These are phyloP conservation scores for Bufo gargarizans DNA, from an alignment of 2,113 vertebrate species.

Conservation along the genomic window DNA sequence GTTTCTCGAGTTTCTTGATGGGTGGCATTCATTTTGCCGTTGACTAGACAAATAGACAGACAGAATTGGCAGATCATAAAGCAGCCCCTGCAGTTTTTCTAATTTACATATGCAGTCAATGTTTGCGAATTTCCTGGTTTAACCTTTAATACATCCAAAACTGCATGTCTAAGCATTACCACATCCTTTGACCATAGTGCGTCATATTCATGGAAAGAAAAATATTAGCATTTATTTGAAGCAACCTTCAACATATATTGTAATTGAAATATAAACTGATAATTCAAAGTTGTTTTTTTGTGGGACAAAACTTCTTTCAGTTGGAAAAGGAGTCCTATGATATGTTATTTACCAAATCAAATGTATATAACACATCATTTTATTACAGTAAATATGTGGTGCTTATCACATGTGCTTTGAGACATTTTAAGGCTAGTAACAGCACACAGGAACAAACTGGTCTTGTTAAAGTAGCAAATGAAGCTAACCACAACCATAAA, in stretches of 20 bases:
- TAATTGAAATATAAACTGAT: neutral
- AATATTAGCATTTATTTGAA: neutral
- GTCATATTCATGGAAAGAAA: slow-evolving; percentile 20
- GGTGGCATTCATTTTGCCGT: neutral
- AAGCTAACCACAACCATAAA: neutral
- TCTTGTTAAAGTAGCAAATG: neutral
- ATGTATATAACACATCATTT: neutral
- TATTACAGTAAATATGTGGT: neutral
- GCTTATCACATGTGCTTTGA: neutral
- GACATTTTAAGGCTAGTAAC: neutral
- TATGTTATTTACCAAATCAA: neutral
- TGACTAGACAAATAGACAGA: too few relatives aligned
- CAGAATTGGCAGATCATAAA: neutral
- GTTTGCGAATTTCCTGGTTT: neutral
- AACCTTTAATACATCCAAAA: neutral
- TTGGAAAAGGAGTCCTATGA: too few relatives aligned
- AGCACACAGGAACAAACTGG: neutral
- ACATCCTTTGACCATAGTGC: slow-evolving; percentile 15
- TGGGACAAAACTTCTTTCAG: too few relatives aligned
- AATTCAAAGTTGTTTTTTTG: neutral
- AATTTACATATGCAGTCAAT: neutral
- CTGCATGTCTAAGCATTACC: neutral
- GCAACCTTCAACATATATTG: neutral
- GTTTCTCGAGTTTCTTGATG: neutral
- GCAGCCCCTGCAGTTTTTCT: neutral